Evolutionary conservation across 2,113 vertebrate species (phyloP).

Genomic region (Saccopteryx leptura): DNA sequence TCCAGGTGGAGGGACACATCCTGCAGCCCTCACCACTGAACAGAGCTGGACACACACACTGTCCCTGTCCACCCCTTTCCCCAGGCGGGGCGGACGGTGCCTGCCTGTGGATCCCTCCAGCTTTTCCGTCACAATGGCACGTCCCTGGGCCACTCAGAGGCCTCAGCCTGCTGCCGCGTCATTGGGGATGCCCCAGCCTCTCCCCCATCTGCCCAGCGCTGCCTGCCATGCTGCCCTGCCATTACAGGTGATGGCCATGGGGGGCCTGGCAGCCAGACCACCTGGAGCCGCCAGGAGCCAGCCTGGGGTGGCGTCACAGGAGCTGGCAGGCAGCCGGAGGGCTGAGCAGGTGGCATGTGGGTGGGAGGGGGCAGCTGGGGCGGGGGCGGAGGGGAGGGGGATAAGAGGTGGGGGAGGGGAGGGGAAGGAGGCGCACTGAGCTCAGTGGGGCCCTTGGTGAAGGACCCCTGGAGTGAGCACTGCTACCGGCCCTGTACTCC

Average conservation of each 20-base stretch:
- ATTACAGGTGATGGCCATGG: accelerated
- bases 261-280: background rate
- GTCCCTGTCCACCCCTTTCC: background rate
- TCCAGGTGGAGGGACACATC: background rate
- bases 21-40: accelerated
- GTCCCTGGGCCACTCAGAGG: background rate
- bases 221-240: accelerated
- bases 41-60: background rate
- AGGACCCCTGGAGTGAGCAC: background rate
- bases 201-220: background rate
- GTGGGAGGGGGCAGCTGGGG: background rate
- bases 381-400: too few relatives aligned
- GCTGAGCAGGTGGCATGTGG: background rate
- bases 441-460: background rate
- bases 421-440: accelerated
- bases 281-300: accelerated
- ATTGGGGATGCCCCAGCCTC: accelerated
- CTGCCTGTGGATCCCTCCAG: background rate
- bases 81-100: accelerated
- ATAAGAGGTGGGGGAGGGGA: too few relatives aligned
- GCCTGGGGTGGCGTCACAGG: background rate
- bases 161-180: background rate
- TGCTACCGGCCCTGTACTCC: background rate
- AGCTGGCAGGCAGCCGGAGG: accelerated
- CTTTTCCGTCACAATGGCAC: background rate